These are phyloP conservation scores for Melospiza georgiana DNA, from an alignment of 2,113 vertebrate genomes.

Conservation along the genomic window DNA sequence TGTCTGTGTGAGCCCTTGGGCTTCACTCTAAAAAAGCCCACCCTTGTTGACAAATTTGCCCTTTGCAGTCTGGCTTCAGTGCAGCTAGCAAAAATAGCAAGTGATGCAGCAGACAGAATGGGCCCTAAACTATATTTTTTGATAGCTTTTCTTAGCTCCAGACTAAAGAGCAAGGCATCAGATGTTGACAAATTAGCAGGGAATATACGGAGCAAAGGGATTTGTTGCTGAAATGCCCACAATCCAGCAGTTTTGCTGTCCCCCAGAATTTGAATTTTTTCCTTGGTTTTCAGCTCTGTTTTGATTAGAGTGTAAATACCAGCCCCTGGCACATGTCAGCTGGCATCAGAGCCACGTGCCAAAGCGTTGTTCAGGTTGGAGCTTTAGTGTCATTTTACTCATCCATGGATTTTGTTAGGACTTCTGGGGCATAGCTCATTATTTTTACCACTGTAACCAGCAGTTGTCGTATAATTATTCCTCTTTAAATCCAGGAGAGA, in stretches of 20 bases:
- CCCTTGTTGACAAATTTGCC: conserved; percentile 22
- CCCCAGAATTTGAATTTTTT: neutral
- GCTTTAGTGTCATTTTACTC: neutral
- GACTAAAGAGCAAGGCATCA: conserved; percentile 50
- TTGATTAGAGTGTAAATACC: neutral
- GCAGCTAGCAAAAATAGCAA: neutral
- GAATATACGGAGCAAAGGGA: neutral
- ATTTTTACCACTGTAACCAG: neutral
- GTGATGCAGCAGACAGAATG: conserved; percentile 34
- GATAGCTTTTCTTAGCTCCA: conserved; percentile 59
- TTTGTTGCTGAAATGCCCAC: neutral
- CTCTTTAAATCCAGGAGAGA: neutral
- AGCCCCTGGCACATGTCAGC: neutral
- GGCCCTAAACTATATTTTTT: conserved; percentile 28
- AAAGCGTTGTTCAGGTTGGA: neutral
- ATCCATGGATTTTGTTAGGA: neutral
- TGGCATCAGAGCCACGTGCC: neutral
- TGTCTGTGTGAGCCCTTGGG: conserved; percentile 2
- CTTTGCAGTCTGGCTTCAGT: conserved; percentile 37
- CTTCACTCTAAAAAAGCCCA: conserved; percentile 34
- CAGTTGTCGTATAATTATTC: neutral
- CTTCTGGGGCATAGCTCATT: neutral
- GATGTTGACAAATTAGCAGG: conserved; percentile 17
- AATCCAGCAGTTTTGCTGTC: neutral
- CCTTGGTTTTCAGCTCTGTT: neutral